These are phyloP conservation scores for Malachius bipustulatus DNA, from an alignment of 2,888 invertebrate genomes.

Conservation along the genomic window DNA sequence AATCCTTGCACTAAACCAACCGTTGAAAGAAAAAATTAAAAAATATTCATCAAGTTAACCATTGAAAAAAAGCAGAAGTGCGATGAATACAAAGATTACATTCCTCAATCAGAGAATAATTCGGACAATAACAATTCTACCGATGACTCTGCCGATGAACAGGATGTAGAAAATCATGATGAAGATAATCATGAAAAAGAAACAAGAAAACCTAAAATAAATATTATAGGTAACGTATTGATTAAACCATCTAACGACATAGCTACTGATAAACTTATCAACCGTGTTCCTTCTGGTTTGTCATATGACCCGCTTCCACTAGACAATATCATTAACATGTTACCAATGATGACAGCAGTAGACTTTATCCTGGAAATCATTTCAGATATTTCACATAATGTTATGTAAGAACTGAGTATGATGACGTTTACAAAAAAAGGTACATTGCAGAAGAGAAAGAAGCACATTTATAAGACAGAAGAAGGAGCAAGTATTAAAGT, in stretches of 20 bases:
- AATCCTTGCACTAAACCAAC: slow-evolving; percentile 5
- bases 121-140: slow-evolving; percentile 4
- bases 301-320: slow-evolving; percentile 2
- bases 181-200: slow-evolving; percentile 1
- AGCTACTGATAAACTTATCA: slow-evolving; percentile 1
- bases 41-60: slow-evolving; percentile 4
- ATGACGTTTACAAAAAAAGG: slow-evolving; percentile 3
- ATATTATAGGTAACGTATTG: slow-evolving; percentile 2
- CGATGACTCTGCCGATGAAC: not conserved
- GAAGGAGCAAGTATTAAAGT: slow-evolving; percentile 1
- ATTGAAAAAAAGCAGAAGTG: slow-evolving; percentile 4
- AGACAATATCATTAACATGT: not conserved
- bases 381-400: not conserved
- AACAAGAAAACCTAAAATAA: slow-evolving; percentile 2
- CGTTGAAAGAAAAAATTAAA: slow-evolving; percentile 4
- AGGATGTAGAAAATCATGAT: not conserved
- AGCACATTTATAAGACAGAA: slow-evolving; percentile 1
- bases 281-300: slow-evolving; percentile 3
- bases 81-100: slow-evolving; percentile 4
- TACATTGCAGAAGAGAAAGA: slow-evolving; percentile 1
- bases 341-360: not conserved
- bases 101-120: slow-evolving; percentile 5
- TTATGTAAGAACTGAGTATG: slow-evolving; percentile 3
- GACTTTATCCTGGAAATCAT: slow-evolving; percentile 3
- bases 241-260: not conserved